Evolutionary conservation across 2,797 vertebrate species (phyloP), one percentile per base, ranked within the genome.

Genomic region (Knipowitschia caucasica): DNA sequence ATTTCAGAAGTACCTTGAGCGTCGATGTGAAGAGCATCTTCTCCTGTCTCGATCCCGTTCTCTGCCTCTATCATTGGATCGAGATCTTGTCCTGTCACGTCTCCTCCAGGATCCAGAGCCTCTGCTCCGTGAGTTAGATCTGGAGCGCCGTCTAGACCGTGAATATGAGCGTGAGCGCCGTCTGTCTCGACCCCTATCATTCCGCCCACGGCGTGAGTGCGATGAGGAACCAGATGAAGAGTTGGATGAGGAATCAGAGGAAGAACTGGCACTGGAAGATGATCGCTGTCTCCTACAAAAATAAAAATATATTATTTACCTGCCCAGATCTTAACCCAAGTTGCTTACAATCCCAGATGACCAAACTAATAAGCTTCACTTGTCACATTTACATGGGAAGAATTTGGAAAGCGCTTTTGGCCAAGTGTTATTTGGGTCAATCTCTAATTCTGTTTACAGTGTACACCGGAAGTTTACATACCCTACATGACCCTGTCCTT

Each of bases 241-340:
- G 0, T 66, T 86, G 0, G 90, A 92, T 0, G 92, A 90, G 12
- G 89, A 91, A 23, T 81, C 90, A 0, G 89, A 87, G 8, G 93
- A 92, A 20, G 90, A 92, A 0, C 92, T 89, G 2, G 92, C 91
- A 59, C 89, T 92, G 77, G 90, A 91, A 20, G 91, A 90, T 5
- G 90, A 90, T 36, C 87, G 92, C 72, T 93, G 88, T 86, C 92
- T 92, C 80, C 85, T 91, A 81, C 64, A 82, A 65, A 78, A 67
- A 84, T 40, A 78, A 55, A 86, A 6, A 5, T 1, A 9, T 0
- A n/a, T 0, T 26, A 53, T 69, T 90, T 33, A 87, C 62, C 15
- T 46, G 26, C 18, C 29, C 24, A 67, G 60, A 46, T 35, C 64
- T 73, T 78, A 80, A 35, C 56, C 74, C 66, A 5, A 67, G 53